A percentile compares a stretch with the other conserved stretches of the same genome.
Conservation (phyloP, 2,113 vertebrate species). For the Narcine bancroftii region DNA sequence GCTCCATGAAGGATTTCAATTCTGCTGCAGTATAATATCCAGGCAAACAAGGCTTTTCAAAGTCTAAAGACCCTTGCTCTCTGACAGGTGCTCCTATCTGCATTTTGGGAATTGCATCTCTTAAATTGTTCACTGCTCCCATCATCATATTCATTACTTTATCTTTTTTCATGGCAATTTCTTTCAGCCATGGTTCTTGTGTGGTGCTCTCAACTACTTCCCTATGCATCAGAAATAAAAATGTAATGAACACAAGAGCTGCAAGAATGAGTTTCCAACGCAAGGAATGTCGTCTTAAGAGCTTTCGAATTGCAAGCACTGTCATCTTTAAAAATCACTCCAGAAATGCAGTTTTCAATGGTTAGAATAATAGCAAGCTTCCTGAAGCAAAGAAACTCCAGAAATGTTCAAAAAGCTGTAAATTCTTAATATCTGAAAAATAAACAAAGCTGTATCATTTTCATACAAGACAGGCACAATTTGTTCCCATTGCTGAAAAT, state of each 20-base stretch:
- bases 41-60: conserved; percentile 61
- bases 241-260: conserved; percentile 75
- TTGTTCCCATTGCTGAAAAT: background rate
- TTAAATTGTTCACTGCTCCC: conserved; percentile 88
- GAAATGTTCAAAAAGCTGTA: background rate
- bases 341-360: background rate
- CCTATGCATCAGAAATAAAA: conserved; percentile 89
- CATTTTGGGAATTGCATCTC: conserved; percentile 88
- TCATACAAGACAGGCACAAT: background rate
- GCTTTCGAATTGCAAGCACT: conserved; percentile 70
- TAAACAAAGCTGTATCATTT: background rate
- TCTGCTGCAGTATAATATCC: conserved; percentile 82
- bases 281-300: conserved; percentile 64
- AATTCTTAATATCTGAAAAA: conserved; percentile 13
- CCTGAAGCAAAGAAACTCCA: too few species aligned
- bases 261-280: conserved; percentile 74
- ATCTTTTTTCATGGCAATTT: conserved; percentile 70
- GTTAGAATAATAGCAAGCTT: conserved; percentile 37
- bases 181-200: conserved; percentile 66
- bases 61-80: conserved; percentile 54
- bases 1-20: conserved; percentile 71
- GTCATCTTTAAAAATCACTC: conserved; percentile 43
- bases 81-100: conserved; percentile 85
- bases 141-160: conserved; percentile 78
- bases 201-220: conserved; percentile 77